A percentile compares a stretch with the other conserved stretches of the same genome.
These are phyloP conservation scores for Drosophila micromelanica DNA, from an alignment of 1,140 invertebrate genomes.

Conservation along the genomic window DNA sequence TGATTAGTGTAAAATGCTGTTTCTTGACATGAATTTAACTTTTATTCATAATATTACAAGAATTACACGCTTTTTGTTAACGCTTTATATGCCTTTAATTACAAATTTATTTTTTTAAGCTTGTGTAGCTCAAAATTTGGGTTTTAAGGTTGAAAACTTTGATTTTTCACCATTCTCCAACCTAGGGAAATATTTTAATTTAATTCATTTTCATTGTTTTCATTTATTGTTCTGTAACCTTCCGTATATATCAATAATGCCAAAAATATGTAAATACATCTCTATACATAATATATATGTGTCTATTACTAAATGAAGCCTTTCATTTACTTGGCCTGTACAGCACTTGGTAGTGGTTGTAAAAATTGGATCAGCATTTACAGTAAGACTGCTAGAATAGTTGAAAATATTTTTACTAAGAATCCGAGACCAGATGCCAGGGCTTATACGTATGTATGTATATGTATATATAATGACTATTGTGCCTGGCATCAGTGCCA, in stretches of 20 bases:
- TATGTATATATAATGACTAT: slow-evolving; percentile 28
- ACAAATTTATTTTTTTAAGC: slow-evolving; percentile 52
- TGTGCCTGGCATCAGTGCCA: slow-evolving; percentile 17
- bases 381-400: slow-evolving; percentile 35
- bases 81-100: slow-evolving; percentile 59
- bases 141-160: slow-evolving; percentile 55
- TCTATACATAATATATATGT: slow-evolving; percentile 70
- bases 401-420: slow-evolving; percentile 31
- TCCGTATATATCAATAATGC: slow-evolving; percentile 69
- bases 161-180: slow-evolving; percentile 72
- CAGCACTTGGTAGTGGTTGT: slow-evolving; percentile 71
- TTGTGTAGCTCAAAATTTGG: slow-evolving; percentile 35
- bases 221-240: slow-evolving; percentile 57
- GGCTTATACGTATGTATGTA: slow-evolving; percentile 29
- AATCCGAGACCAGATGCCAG: slow-evolving; percentile 35
- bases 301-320: slow-evolving; percentile 79
- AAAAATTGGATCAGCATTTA: slow-evolving; percentile 56
- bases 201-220: slow-evolving; percentile 30
- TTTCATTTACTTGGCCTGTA: slow-evolving; percentile 75
- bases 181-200: slow-evolving; percentile 53
- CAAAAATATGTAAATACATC: slow-evolving; percentile 81
- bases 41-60: slow-evolving; percentile 79
- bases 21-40: slow-evolving; percentile 66
- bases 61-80: slow-evolving; percentile 72
- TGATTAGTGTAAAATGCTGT: slow-evolving; percentile 40